Base-by-base conservation (phyloP, 2,113 vertebrate genomes). In the Megaleporinus macrocephalus region DNA sequence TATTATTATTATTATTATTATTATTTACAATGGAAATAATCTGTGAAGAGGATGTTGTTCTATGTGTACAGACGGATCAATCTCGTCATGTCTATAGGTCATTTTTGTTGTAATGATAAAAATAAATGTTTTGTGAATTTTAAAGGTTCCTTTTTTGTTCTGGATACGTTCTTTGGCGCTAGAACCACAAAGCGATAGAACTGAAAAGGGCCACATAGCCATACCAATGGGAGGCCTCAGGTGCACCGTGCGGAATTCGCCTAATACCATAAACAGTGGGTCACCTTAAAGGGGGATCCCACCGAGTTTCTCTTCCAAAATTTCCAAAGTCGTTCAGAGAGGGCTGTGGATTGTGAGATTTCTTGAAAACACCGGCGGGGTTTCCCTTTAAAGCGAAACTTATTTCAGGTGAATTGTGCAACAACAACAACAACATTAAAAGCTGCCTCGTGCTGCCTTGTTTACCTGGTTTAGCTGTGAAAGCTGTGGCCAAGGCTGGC, bases 91-190 rank as follows among this genome's bases (percentile, higher is more conserved):
- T 96, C 92, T 92, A 91, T 93, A 93, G 92, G 92, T 95, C 92
- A 92, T 94, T 94, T n/a, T 92, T 92, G 95, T 93, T 96, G 95
- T 97, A 95, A 96, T 94, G 90, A 91, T 87, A 88, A 94, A 82
- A 97, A 97, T 97, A 97, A 97, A 97, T 96, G 95, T 96, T 95
- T 96, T 70, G 95, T 96, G 95, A 95, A 85, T 79, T 88, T 86
- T 86, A 73, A 84, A 76, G 20, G 55, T 73, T 73, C 62, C 57
- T 73, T 85, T 49, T 62, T 69, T 78, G 3, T n/a, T n/a, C n/a
- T n/a, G n/a, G 62, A 77, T 33, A 59, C 24, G 18, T 55, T 55
- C 20, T 55, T 55, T 55, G 20, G 22, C 53, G 53, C 53, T 5
- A 6, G 16, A 22, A 4, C 18, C 20, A 18, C 15, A 1, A 53